Evolutionary conservation across 1,140 invertebrate species (phyloP).

Genomic region (Epicauta chinensis): DNA sequence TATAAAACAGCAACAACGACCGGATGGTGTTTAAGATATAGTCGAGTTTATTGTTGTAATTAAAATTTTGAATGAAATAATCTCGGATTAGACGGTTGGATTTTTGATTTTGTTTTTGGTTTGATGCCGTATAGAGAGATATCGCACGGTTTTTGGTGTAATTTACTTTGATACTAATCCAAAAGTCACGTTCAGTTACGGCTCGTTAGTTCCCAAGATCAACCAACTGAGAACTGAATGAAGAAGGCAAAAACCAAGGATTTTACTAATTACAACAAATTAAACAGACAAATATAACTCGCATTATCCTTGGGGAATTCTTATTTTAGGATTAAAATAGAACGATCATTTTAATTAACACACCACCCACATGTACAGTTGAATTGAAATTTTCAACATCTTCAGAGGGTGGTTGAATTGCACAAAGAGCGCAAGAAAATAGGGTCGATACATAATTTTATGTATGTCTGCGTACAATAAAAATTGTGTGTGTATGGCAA

Average conservation of each 20-base stretch:
- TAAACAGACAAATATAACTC: slow-evolving; percentile 19
- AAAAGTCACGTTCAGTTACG: slow-evolving; percentile 25
- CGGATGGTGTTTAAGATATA: not conserved
- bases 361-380: not conserved
- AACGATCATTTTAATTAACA: not conserved
- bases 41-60: too few species aligned
- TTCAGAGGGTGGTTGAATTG: too few species aligned
- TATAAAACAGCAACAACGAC: not conserved
- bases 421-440: too few species aligned
- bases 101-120: too few species aligned
- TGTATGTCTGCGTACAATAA: not conserved
- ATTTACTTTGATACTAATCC: slow-evolving; percentile 6
- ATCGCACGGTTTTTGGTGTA: too few species aligned
- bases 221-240: slow-evolving; percentile 3
- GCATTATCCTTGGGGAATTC: slow-evolving; percentile 16
- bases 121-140: too few species aligned
- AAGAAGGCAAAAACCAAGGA: slow-evolving; percentile 11
- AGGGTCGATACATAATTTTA: too few species aligned
- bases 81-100: too few species aligned
- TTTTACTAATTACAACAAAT: slow-evolving; percentile 23
- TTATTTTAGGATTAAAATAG: not conserved
- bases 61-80: too few species aligned
- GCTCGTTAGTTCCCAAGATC: slow-evolving; percentile 16
- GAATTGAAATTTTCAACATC: too few species aligned
- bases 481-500: slow-evolving; percentile 11